A percentile compares a stretch with the other conserved stretches of the same genome.
phyloP scores from a whole-genome alignment of 2,888 invertebrate genomes.

The Taphrorychus bicolor region DNA sequence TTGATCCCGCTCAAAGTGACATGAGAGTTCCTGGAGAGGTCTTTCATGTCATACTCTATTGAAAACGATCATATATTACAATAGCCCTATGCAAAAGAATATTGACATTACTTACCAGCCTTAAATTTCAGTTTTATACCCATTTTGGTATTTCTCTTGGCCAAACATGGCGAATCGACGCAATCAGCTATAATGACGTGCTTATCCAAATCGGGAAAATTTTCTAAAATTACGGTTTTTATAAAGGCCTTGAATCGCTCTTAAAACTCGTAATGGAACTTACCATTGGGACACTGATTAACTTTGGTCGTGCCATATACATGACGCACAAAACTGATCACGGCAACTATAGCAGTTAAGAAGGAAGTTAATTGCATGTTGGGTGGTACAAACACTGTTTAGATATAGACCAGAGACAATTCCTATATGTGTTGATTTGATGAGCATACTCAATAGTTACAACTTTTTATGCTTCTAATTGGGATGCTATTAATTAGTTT shows the following conservation, averaged over 20 bases:
- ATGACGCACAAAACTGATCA: not conserved
- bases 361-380: too few species aligned
- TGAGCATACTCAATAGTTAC: too few species aligned
- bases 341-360: too few species aligned
- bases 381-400: too few species aligned
- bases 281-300: conserved; percentile 34
- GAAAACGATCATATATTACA: too few species aligned
- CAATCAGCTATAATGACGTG: conserved; percentile 68
- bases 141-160: conserved; percentile 68
- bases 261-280: conserved; percentile 11
- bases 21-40: conserved; percentile 66
- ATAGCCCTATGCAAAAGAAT: too few species aligned
- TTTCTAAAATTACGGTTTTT: conserved; percentile 57
- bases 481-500: too few species aligned
- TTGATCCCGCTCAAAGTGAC: conserved; percentile 69
- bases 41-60: conserved; percentile 6
- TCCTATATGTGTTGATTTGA: too few species aligned
- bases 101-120: conserved; percentile 67
- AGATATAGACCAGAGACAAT: too few species aligned
- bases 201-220: conserved; percentile 56
- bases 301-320: conserved; percentile 35
- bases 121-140: conserved; percentile 66
- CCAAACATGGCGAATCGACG: conserved; percentile 68
- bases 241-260: not conserved
- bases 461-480: too few species aligned